Percentiles rank a stretch among this genome's conserved stretches.
These are phyloP conservation scores for Saccostrea cuccullata DNA, from an alignment of 1,140 invertebrate genomes.

Conservation along the genomic window DNA sequence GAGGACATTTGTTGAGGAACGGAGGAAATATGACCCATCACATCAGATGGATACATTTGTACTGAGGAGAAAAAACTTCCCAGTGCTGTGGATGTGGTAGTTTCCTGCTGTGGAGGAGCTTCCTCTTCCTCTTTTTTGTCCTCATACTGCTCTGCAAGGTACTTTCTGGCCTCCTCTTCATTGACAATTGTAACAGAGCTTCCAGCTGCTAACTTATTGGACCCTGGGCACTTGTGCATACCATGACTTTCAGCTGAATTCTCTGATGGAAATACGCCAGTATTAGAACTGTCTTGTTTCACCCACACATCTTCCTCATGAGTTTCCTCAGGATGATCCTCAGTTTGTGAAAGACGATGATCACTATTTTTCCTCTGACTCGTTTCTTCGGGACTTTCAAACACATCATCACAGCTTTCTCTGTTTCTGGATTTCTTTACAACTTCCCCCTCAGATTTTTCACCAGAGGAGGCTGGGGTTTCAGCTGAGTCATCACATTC, in stretches of 20 bases:
- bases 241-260: neutral
- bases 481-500: neutral
- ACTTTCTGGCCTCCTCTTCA: constrained; percentile 71
- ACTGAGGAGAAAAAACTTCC: constrained; percentile 46
- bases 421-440: constrained; percentile 39
- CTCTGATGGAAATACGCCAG: neutral
- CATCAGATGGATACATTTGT: constrained; percentile 44
- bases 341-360: neutral
- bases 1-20: constrained; percentile 60
- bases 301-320: constrained; percentile 33
- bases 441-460: constrained; percentile 46
- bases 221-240: neutral
- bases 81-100: neutral
- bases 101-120: neutral
- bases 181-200: constrained; percentile 64
- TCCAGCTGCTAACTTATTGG: neutral
- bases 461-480: neutral
- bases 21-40: constrained; percentile 42
- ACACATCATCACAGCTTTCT: constrained; percentile 35
- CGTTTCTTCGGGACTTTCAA: constrained; percentile 10
- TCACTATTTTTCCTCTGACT: constrained; percentile 40
- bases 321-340: constrained; percentile 6
- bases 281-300: constrained; percentile 20
- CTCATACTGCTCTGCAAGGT: constrained; percentile 72
- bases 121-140: constrained; percentile 54